Evolutionary conservation across 2,113 vertebrate species (phyloP), one percentile per base, ranked within the genome.

Genomic region (Hystrix brachyura): DNA sequence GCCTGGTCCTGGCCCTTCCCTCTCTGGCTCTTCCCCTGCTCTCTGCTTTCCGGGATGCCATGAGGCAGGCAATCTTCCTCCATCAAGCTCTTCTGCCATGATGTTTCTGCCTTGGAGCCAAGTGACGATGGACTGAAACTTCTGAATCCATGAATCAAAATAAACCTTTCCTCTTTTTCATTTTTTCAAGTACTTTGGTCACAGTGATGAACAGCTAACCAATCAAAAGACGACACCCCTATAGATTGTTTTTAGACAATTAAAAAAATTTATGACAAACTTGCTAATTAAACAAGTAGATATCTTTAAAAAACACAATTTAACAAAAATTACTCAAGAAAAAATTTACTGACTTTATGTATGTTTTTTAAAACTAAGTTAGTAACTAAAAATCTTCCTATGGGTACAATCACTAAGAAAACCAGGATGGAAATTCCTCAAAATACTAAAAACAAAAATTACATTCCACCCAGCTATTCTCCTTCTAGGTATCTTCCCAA

Each of bases 241-340:
- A 76, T 13, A 90, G 29, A 57, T 91, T 25, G 38, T 38, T 13
- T 80, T 84, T 32, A 79, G 5, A 76, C 38, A 84, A 71, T 51
- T 32, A 72, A 79, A 29, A 81, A 74, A 38, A 38, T 38, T 57
- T 74, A 69, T 34, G 29, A 81, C 81, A 29, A 74, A 69, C 25
- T 88, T 38, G 23, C 78, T 51, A 92, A 55, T 65, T 80, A 91
- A 90, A 92, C n/a, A 94, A 85, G 34, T 83, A 43, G 21, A 55
- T n/a, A 83, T 83, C 6, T 51, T 90, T 83, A 21, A 93, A 95
- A 96, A 88, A 55, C 48, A 85, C 25, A 94, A 88, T 57, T 88
- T 94, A 91, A 9, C 38, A 92, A 94, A 81, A 55, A 0, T 34
- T 23, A 83, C 48, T 60, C 27, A 81, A 64, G 62, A 85, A 60